Evolutionary conservation across 2,888 invertebrate genomes (phyloP), one percentile per base, ranked within the genome.

Genomic region (Torymus aiolomorphi): DNA sequence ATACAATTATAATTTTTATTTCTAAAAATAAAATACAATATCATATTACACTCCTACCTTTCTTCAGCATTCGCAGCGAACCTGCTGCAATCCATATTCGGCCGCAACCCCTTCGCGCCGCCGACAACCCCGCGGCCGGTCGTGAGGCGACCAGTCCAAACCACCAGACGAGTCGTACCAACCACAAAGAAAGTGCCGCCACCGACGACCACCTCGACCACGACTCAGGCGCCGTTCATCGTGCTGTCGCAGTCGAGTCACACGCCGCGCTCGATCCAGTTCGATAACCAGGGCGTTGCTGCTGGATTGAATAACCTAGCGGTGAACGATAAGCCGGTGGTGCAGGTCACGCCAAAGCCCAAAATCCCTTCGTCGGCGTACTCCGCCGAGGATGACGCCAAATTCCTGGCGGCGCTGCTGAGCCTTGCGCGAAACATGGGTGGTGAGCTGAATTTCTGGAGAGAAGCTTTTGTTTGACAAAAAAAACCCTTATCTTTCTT

Each of bases 351-450:
- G 2, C 20, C 70, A 24, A 82, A 66, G 12, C 14, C 18, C 11
- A 83, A 82, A 73, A 54, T 82, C 31, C 67, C 80, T 1, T 77
- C 84, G 0, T 77, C 88, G 3, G 88, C 88, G 0, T 88, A 82
- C 70, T 89, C 88, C 0, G 86, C 89, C 0, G 87, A 89, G 52
- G 89, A 89, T 0, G 89, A 90, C 49, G 88, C 88, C 0, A 88
- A 87, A 71, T 89, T 90, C 80, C 80, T 90, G 71, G 82, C 86
- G 0, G 85, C 88, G 0, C 82, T 90, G 1, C 74, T 90, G 51
- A 84, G 84, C 14, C 86, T 86, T 18, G 83, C 85, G 16, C 84
- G 85, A 75, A 76, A 77, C 72, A 69, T 65, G 12, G 80, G 77
- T 49, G 84, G 88, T 85, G 82, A n/a, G n/a, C n/a, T n/a, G n/a